These are phyloP conservation scores for Platycheirus albimanus DNA, from an alignment of 2,888 invertebrate species.

Conservation along the genomic window DNA sequence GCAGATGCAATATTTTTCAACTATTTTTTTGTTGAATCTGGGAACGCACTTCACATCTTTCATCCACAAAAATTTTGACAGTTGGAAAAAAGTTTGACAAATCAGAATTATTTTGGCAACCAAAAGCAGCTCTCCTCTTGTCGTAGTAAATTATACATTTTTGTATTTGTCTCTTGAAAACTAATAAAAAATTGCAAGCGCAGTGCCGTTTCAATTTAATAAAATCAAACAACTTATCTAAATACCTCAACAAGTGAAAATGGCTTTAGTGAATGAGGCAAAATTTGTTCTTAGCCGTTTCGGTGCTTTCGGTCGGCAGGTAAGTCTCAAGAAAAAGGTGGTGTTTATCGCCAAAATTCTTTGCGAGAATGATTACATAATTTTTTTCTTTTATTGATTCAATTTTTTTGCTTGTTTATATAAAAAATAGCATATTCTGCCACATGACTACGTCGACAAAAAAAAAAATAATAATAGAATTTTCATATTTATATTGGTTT, in stretches of 20 bases:
- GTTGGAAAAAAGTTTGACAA: constrained; percentile 5
- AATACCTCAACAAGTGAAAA: constrained; percentile 49
- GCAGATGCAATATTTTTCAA: no score
- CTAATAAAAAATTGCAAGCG: constrained; percentile 78
- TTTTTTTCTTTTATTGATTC: constrained; percentile 44
- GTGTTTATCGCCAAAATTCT: constrained; percentile 18
- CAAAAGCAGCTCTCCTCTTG: constrained; percentile 13
- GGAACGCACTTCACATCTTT: not conserved
- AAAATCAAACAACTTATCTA: constrained; percentile 10
- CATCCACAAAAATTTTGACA: not conserved
- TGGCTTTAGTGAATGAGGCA: constrained; percentile 81
- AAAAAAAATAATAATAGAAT: constrained; percentile 1
- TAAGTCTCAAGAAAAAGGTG: constrained; percentile 72
- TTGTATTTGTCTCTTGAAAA: constrained; percentile 33
- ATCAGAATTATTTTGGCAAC: constrained; percentile 16
- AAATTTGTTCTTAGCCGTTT: constrained; percentile 79
- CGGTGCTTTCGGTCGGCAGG: constrained; percentile 80
- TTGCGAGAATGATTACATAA: constrained; percentile 58
- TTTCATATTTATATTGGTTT: not conserved
- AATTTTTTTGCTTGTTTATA: constrained; percentile 42
- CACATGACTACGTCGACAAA: constrained; percentile 30
- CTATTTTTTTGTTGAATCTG: no score
- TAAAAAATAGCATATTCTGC: constrained; percentile 32
- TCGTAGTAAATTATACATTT: constrained; percentile 27
- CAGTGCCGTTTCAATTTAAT: constrained; percentile 81